Percentiles rank a stretch among this genome's conserved stretches.
These are phyloP conservation scores for Drosophila nigricruria DNA, from an alignment of 2,888 invertebrate species.

Conservation along the genomic window DNA sequence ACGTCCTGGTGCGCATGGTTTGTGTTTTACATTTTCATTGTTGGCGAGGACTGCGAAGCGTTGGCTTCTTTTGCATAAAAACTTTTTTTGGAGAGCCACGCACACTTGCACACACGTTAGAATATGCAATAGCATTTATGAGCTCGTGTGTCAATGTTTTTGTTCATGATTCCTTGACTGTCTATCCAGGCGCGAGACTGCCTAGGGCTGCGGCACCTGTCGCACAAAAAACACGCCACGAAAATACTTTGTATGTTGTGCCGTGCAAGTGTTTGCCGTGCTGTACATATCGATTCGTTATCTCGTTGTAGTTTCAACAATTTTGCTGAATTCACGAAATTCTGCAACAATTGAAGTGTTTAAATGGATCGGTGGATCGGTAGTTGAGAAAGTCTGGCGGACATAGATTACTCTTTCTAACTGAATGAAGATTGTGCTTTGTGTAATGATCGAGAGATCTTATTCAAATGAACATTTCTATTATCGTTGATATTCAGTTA, in stretches of 20 bases:
- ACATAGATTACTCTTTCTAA: too few species aligned
- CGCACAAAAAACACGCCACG: slow-evolving; percentile 3
- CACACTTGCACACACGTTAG: slow-evolving; percentile 10
- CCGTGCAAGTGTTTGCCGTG: background rate
- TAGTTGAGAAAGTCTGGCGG: too few species aligned
- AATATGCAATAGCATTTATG: slow-evolving; percentile 16
- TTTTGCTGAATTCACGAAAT: background rate
- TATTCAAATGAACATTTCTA: too few species aligned
- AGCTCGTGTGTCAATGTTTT: slow-evolving; percentile 13
- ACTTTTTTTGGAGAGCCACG: slow-evolving; percentile 9
- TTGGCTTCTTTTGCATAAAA: slow-evolving; percentile 8
- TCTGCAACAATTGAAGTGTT: background rate
- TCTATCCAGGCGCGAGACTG: slow-evolving; percentile 8
- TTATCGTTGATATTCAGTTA: too few species aligned
- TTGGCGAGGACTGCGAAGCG: background rate
- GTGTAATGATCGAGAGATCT: too few species aligned
- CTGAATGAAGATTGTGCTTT: too few species aligned
- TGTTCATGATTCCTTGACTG: slow-evolving; percentile 21
- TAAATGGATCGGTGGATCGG: background rate
- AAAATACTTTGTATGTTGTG: background rate
- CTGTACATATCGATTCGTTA: slow-evolving; percentile 2
- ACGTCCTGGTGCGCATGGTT: background rate
- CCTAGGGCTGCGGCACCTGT: slow-evolving; percentile 4
- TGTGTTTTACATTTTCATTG: slow-evolving; percentile 9
- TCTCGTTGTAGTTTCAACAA: background rate